These are phyloP conservation scores for Chrysochloris asiatica DNA, from an alignment of 2,113 vertebrate species.

Conservation along the genomic window DNA sequence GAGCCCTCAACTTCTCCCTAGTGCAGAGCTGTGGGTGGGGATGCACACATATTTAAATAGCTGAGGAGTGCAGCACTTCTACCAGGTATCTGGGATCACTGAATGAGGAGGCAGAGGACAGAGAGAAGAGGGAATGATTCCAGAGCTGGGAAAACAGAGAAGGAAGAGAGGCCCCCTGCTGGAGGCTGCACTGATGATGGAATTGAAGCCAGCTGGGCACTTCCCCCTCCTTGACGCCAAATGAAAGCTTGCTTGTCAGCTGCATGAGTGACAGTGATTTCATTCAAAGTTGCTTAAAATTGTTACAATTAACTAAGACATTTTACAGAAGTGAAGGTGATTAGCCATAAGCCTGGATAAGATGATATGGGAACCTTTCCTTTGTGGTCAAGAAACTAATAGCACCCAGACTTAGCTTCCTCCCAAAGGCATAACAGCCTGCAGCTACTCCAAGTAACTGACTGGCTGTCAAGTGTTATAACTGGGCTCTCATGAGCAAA, in stretches of 20 bases:
- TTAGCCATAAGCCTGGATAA: background rate
- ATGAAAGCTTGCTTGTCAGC: background rate
- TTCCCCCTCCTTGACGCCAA: background rate
- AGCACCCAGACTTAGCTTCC: background rate
- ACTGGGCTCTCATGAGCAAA: background rate
- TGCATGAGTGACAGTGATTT: background rate
- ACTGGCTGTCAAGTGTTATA: no score
- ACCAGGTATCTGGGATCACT: background rate
- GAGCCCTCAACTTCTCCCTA: background rate
- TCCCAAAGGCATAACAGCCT: background rate
- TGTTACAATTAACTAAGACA: background rate
- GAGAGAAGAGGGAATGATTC: background rate
- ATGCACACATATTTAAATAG: background rate
- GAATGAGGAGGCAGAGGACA: background rate
- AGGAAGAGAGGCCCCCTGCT: background rate
- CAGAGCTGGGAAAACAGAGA: background rate
- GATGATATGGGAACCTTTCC: background rate
- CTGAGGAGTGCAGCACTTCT: background rate
- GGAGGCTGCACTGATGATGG: background rate
- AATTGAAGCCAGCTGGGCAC: background rate
- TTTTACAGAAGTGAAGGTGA: background rate
- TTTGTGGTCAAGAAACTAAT: background rate
- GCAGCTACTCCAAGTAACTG: background rate
- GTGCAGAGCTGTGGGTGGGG: fast-evolving
- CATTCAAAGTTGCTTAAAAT: background rate